Conservation (phyloP, 2,888 invertebrate species). For the Amorpha juglandis region DNA sequence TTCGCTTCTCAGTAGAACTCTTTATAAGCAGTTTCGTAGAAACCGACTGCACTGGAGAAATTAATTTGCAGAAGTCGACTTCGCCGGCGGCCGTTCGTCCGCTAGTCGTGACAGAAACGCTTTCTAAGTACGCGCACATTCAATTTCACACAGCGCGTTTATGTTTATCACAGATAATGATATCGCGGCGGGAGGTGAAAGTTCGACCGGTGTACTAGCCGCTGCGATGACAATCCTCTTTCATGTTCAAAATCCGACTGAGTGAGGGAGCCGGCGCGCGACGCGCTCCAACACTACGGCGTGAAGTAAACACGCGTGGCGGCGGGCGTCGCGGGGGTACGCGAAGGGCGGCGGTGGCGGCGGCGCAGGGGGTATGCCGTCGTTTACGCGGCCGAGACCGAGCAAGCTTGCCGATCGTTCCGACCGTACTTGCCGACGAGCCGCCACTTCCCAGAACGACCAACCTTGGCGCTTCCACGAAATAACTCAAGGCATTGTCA, state of each 20-base stretch:
- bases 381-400: constrained; percentile 43
- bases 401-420: constrained; percentile 43
- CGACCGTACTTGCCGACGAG: constrained; percentile 55
- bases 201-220: constrained; percentile 62
- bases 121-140: constrained; percentile 78
- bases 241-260: constrained; percentile 70
- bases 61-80: constrained; percentile 29
- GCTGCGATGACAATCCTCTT: constrained; percentile 60
- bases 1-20: constrained; percentile 81
- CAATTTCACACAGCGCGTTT: constrained; percentile 73
- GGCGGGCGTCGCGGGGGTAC: constrained; percentile 42
- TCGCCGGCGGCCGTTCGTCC: constrained; percentile 61
- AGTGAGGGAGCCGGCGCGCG: constrained; percentile 46
- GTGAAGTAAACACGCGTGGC: constrained; percentile 42
- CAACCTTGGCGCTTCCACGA: constrained; percentile 80
- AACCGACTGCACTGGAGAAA: constrained; percentile 69
- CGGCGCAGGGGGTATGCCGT: constrained; percentile 36
- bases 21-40: constrained; percentile 81
- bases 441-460: constrained; percentile 75
- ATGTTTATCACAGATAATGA: constrained; percentile 77
- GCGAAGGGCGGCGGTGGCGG: constrained; percentile 45
- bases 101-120: constrained; percentile 68
- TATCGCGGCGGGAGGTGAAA: constrained; percentile 80
- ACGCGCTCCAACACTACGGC: constrained; percentile 32
- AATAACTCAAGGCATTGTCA: constrained; percentile 80